Conservation (phyloP, 2,113 vertebrate genomes). For the Paraplagusia blochii region DNA sequence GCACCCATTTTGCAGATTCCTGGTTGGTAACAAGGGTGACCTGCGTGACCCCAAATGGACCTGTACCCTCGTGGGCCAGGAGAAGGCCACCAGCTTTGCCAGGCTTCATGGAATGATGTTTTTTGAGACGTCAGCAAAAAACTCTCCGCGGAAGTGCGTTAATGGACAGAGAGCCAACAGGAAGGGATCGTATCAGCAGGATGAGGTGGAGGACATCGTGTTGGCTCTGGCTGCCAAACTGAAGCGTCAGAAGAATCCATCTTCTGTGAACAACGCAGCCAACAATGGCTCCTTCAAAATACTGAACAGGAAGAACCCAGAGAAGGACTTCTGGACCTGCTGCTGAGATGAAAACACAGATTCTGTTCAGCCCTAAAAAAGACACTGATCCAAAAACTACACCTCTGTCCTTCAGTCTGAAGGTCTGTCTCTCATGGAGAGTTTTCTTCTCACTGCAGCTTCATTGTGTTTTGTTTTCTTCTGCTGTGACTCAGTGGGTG, state of each 20-base stretch:
- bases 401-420: too few relatives aligned
- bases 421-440: too few relatives aligned
- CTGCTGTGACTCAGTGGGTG: too few relatives aligned
- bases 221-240: slow-evolving; percentile 86
- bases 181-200: slow-evolving; percentile 55
- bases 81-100: slow-evolving; percentile 85
- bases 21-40: slow-evolving; percentile 95
- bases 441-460: too few relatives aligned
- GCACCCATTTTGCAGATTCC: slow-evolving; percentile 71
- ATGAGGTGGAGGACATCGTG: slow-evolving; percentile 90
- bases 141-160: slow-evolving; percentile 63
- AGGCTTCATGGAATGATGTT: slow-evolving; percentile 87
- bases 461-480: too few relatives aligned
- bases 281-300: slow-evolving; percentile 70
- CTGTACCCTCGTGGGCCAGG: slow-evolving; percentile 79
- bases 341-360: slow-evolving; percentile 73
- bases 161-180: not conserved
- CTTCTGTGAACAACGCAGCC: slow-evolving; percentile 51
- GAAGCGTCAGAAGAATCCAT: slow-evolving; percentile 82
- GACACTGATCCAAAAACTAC: too few relatives aligned
- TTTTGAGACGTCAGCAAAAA: slow-evolving; percentile 94
- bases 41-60: slow-evolving; percentile 63
- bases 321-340: slow-evolving; percentile 78
- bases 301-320: slow-evolving; percentile 46
- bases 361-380: not conserved